Percentiles rank a stretch among this genome's conserved stretches.
phyloP scores from a whole-genome alignment of 2,113 vertebrate genomes.

The Petrocephalus microphthalmus region DNA sequence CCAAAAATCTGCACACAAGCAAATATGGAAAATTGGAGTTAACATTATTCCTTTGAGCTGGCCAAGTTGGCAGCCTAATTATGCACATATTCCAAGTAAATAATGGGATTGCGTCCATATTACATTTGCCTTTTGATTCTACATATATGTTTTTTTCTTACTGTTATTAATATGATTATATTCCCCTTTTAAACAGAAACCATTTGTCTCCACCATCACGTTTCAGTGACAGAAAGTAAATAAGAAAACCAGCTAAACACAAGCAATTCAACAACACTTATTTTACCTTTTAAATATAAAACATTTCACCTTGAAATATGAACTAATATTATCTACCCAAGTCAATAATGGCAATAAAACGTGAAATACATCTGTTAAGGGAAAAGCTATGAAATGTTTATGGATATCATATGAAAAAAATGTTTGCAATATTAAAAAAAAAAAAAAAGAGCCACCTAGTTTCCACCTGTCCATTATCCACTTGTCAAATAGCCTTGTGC shows the following conservation, averaged over 20 bases:
- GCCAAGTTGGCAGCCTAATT: conserved; percentile 54
- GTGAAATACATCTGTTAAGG: conserved; percentile 4
- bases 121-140: conserved; percentile 40
- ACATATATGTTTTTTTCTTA: conserved; percentile 38
- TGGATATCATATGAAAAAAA: background rate
- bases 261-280: background rate
- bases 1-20: conserved; percentile 37
- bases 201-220: background rate
- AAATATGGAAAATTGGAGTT: conserved; percentile 58
- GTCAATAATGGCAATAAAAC: background rate
- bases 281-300: background rate
- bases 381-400: background rate
- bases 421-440: background rate
- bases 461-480: background rate
- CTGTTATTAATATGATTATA: conserved; percentile 38
- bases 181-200: conserved; percentile 32
- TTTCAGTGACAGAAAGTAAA: background rate
- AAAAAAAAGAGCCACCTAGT: background rate
- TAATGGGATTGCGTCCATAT: conserved; percentile 53
- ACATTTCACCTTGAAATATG: background rate
- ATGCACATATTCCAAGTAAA: conserved; percentile 47
- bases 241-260: background rate
- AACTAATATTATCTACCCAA: background rate
- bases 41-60: conserved; percentile 41
- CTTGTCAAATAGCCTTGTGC: background rate